Evolutionary conservation across 35 echinoderm and acorn worm species (phyloP), one percentile per base, ranked within the genome.

Genomic region (Strongylocentrotus purpuratus): DNA sequence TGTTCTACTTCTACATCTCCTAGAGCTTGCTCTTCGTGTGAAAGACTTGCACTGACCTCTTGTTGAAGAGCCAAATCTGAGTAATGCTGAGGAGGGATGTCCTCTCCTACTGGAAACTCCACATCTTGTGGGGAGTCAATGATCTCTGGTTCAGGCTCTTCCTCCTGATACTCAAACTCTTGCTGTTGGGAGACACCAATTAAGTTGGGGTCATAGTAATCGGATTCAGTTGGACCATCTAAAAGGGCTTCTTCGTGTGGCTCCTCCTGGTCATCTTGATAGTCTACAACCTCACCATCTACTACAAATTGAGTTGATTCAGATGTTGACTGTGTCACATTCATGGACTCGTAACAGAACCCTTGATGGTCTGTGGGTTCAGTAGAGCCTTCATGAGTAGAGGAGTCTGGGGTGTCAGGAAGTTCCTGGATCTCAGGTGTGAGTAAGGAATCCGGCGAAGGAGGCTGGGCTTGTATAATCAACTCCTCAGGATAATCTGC

Each of bases 371-470:
- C 47, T 35, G 92, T 47, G 61, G 41, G 50, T 94, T 33, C 85
- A 28, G 65, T 91, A 46, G 52, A 48, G 20, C 47, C 55, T 78
- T 65, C 87, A 31, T 97, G 78, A 47, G 71, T 85, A 28, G 95
- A 59, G 17, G 96, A 95, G 28, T 99, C 98, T 95, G 98, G 98
- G n/a, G 98, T 99, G 90, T 99, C 98, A 33, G 98, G 98, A 50
- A 99, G 96, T 88, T 99, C 98, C 46, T 96, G 95, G 15, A 99
- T 99, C 95, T 99, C 98, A 90, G 98, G 98, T 20, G 98, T 99
- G 55, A 94, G 90, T 31, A 96, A 85, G 31, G 86, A 92, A 86
- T 96, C 95, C 60, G 94, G 95, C 46, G 60, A 95, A 58, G 96
- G 50, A 46, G 61, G 60, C 58, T 94, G 94, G 18, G 94, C 47